Conservation (phyloP, 2,888 invertebrate genomes). For the Amblyjoppa fuscipennis region DNA sequence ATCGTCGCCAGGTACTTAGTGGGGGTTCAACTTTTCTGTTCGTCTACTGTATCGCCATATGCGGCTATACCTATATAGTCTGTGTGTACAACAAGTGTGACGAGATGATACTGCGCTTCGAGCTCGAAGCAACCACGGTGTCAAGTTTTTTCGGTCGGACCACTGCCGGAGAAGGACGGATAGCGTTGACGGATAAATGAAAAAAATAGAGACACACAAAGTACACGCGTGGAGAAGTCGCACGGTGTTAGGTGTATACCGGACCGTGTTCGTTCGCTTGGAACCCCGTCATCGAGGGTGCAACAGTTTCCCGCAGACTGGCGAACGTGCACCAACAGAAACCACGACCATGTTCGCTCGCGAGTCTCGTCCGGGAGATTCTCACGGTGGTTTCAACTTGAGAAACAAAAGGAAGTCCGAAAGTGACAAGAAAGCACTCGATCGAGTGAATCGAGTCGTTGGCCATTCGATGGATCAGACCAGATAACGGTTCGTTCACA, state of each 20-base stretch:
- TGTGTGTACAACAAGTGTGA: constrained; percentile 11
- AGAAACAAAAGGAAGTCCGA: constrained; percentile 6
- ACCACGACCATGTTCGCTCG: neutral
- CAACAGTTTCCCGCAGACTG: constrained; percentile 32
- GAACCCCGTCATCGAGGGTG: constrained; percentile 72
- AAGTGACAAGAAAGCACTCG: neutral
- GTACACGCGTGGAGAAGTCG: constrained; percentile 72
- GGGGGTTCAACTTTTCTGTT: too few relatives aligned
- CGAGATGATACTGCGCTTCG: constrained; percentile 64
- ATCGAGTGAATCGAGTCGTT: too few relatives aligned
- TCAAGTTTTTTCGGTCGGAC: constrained; percentile 73
- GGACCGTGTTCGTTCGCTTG: constrained; percentile 78
- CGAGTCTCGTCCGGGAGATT: neutral
- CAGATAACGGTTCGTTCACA: too few relatives aligned
- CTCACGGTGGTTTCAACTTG: constrained; percentile 39
- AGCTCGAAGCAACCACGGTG: constrained; percentile 75
- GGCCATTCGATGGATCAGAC: too few relatives aligned
- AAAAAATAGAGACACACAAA: constrained; percentile 36
- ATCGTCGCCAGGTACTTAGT: too few relatives aligned
- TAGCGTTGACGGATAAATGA: neutral
- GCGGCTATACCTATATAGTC: neutral
- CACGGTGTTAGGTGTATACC: constrained; percentile 82
- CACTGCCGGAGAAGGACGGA: neutral
- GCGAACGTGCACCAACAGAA: neutral
- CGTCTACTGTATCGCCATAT: too few relatives aligned